These are phyloP conservation scores for Serrognathus titanus DNA, from an alignment of 2,888 invertebrate genomes.

Conservation along the genomic window DNA sequence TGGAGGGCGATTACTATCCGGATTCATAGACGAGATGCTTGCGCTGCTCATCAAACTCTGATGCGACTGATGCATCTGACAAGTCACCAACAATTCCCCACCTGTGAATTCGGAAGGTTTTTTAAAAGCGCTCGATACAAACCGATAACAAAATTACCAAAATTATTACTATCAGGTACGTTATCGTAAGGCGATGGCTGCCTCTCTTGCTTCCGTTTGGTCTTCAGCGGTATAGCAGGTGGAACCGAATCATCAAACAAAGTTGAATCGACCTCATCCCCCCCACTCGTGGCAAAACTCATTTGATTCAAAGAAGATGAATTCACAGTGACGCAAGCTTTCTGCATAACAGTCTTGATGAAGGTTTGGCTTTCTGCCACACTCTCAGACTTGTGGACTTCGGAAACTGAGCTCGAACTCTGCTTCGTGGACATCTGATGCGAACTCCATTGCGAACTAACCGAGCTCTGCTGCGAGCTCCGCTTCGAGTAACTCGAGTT, in stretches of 20 bases:
- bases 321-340: constrained; percentile 7
- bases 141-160: constrained; percentile 19
- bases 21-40: constrained; percentile 33
- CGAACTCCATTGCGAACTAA: constrained; percentile 45
- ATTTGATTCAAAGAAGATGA: constrained; percentile 17
- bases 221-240: constrained; percentile 64
- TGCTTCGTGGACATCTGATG: constrained; percentile 31
- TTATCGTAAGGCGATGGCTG: constrained; percentile 71
- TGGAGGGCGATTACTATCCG: constrained; percentile 69
- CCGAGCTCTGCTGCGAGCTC: constrained; percentile 59
- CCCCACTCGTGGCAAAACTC: constrained; percentile 10
- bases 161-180: constrained; percentile 47
- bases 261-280: constrained; percentile 29
- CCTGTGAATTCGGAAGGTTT: constrained; percentile 21
- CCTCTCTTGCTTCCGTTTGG: constrained; percentile 54
- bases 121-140: neutral
- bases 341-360: constrained; percentile 8
- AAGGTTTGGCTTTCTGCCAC: constrained; percentile 27
- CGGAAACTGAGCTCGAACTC: constrained; percentile 21
- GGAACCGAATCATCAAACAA: constrained; percentile 41
- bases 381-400: constrained; percentile 38
- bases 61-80: constrained; percentile 47
- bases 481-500: constrained; percentile 61
- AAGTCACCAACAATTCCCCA: constrained; percentile 45
- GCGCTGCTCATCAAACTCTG: constrained; percentile 36